A percentile compares a stretch with the other conserved stretches of the same genome.
Conservation (phyloP, 2,888 invertebrate species). For the Phymatocera aterrima region DNA sequence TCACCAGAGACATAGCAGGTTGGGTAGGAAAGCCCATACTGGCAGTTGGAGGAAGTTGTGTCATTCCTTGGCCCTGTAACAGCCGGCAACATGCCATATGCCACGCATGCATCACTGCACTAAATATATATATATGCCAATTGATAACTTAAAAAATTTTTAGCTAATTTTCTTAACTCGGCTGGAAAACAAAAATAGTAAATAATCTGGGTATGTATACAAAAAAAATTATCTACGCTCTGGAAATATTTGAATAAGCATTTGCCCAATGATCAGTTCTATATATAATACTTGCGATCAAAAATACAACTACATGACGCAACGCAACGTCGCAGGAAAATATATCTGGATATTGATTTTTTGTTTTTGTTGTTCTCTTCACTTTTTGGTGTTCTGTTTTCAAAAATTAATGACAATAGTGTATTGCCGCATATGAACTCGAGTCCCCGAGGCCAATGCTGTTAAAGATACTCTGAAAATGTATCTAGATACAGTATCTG, state of each 20-base stretch:
- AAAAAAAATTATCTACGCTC: background rate
- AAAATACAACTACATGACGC: no score
- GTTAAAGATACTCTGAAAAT: no score
- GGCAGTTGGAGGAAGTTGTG: conserved; percentile 70
- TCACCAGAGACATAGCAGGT: conserved; percentile 67
- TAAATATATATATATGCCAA: conserved; percentile 68
- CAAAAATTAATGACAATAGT: no score
- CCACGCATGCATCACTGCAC: conserved; percentile 71
- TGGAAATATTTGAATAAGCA: background rate
- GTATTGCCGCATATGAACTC: no score
- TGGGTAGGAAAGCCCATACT: conserved; percentile 69
- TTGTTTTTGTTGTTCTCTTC: no score
- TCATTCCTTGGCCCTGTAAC: conserved; percentile 76
- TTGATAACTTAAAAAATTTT: conserved; percentile 51
- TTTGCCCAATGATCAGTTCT: no score
- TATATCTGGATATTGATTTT: no score
- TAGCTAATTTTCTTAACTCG: conserved; percentile 9
- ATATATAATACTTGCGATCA: no score
- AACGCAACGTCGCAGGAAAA: no score
- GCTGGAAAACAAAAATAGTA: background rate
- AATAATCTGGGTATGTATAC: background rate
- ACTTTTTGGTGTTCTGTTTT: no score
- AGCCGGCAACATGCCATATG: conserved; percentile 72
- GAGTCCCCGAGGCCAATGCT: no score
- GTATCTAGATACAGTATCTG: no score